These are phyloP conservation scores for Neofelis nebulosa DNA, from an alignment of 2,113 vertebrate species.

Conservation along the genomic window DNA sequence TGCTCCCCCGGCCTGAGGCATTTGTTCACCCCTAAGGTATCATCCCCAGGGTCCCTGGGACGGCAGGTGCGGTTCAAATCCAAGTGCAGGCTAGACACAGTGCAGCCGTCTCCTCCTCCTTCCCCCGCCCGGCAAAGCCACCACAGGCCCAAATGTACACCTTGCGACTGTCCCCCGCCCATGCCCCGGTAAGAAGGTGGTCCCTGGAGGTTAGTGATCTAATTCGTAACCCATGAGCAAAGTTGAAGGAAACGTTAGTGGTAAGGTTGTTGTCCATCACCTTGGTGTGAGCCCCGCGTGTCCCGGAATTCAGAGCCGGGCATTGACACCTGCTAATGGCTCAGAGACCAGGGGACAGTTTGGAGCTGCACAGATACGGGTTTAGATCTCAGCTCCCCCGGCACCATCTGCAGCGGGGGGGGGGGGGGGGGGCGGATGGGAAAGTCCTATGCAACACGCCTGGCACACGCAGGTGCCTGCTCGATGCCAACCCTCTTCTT, in stretches of 20 bases:
- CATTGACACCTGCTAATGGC: constrained; percentile 66
- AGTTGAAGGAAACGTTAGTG: constrained; percentile 87
- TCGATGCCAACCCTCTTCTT: accelerated
- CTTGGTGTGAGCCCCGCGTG: constrained; percentile 86
- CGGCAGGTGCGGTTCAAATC: constrained; percentile 93
- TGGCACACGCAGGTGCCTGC: accelerated
- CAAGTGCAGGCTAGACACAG: constrained; percentile 91
- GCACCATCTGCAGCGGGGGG: neutral
- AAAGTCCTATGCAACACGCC: accelerated
- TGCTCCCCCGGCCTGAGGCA: constrained; percentile 87
- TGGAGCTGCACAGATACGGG: accelerated
- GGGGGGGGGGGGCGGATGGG: accelerated
- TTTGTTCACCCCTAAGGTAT: constrained; percentile 93
- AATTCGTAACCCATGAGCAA: constrained; percentile 84
- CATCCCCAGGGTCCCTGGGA: constrained; percentile 87
- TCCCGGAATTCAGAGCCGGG: constrained; percentile 63
- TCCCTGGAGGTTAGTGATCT: constrained; percentile 89
- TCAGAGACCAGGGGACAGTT: neutral
- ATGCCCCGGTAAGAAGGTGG: constrained; percentile 84
- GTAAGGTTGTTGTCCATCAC: constrained; percentile 86
- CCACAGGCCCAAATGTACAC: accelerated
- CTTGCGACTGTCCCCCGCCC: constrained; percentile 85
- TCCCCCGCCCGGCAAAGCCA: constrained; percentile 89
- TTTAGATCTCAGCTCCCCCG: neutral
- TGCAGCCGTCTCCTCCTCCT: constrained; percentile 92